Evolutionary conservation across 2,797 vertebrate species (phyloP).

Genomic region (Loris lydekkerianus): DNA sequence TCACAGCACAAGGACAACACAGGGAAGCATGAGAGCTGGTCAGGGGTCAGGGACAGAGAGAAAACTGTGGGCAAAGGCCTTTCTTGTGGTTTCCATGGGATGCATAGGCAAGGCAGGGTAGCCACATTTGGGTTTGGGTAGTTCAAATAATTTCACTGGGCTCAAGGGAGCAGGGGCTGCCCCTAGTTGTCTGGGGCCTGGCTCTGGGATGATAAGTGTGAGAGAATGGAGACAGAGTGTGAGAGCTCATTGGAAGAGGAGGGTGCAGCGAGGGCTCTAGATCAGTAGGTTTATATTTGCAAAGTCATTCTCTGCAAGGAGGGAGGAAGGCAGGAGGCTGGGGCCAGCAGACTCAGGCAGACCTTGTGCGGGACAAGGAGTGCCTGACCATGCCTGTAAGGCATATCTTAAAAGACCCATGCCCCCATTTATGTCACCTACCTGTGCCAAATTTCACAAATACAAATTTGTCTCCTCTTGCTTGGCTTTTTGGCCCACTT

Average conservation of each 20-base stretch:
- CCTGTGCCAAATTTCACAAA: not conserved
- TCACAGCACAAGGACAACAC: rapidly evolving
- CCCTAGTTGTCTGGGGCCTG: not conserved
- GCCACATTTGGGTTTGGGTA: not conserved
- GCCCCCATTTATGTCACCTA: not conserved
- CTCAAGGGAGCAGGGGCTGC: too few species aligned
- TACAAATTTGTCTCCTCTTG: not conserved
- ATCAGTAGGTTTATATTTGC: not conserved
- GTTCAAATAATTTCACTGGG: not conserved
- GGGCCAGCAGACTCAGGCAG: not conserved
- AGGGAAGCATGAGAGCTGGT: not conserved
- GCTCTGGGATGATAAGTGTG: not conserved
- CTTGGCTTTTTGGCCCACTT: not conserved
- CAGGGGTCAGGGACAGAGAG: not conserved
- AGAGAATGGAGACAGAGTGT: not conserved
- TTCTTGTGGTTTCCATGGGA: not conserved
- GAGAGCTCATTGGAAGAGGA: not conserved
- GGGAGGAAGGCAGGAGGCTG: not conserved
- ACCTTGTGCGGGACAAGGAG: not conserved
- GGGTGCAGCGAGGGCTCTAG: not conserved
- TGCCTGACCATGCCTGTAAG: too few species aligned
- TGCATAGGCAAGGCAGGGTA: not conserved
- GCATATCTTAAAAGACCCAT: not conserved
- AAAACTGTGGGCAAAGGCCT: not conserved
- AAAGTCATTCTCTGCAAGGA: not conserved